Conservation (phyloP, 2,797 vertebrate species). For the Sebastes nivosus region DNA sequence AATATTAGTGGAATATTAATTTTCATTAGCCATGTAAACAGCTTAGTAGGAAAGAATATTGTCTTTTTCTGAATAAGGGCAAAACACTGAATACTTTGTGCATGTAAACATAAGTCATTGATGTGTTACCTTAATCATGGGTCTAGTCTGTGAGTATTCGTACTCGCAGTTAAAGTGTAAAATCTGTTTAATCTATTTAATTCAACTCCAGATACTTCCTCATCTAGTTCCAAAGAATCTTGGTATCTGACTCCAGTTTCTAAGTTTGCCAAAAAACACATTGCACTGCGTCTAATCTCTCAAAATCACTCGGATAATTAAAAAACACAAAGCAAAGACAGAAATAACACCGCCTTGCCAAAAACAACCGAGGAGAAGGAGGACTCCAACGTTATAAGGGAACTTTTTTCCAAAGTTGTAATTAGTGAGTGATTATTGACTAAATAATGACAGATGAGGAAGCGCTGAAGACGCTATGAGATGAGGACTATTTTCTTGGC, state of each 20-base stretch:
- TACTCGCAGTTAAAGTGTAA: neutral
- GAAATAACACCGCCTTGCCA: conserved; percentile 30
- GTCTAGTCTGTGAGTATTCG: neutral
- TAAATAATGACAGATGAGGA: conserved; percentile 62
- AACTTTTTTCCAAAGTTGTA: conserved; percentile 39
- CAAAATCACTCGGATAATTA: conserved; percentile 42
- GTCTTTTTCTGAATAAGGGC: neutral
- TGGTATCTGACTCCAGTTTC: neutral
- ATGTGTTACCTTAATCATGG: neutral
- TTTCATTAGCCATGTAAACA: neutral
- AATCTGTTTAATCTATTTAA: neutral
- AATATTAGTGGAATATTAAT: neutral
- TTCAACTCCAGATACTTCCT: neutral
- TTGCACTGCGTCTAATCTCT: conserved; percentile 19
- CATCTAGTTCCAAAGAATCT: neutral
- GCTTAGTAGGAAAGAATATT: neutral
- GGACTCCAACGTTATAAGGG: neutral
- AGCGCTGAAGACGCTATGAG: conserved; percentile 33
- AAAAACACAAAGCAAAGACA: conserved; percentile 33
- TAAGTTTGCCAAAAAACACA: conserved; percentile 6
- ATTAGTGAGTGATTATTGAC: conserved; percentile 67
- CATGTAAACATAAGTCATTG: neutral
- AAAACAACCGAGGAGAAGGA: conserved; percentile 9
- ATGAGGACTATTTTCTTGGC: conserved; percentile 46
- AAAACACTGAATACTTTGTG: neutral